phyloP scores from a whole-genome alignment of 2,888 invertebrate genomes.

The Nebria brevicollis region DNA sequence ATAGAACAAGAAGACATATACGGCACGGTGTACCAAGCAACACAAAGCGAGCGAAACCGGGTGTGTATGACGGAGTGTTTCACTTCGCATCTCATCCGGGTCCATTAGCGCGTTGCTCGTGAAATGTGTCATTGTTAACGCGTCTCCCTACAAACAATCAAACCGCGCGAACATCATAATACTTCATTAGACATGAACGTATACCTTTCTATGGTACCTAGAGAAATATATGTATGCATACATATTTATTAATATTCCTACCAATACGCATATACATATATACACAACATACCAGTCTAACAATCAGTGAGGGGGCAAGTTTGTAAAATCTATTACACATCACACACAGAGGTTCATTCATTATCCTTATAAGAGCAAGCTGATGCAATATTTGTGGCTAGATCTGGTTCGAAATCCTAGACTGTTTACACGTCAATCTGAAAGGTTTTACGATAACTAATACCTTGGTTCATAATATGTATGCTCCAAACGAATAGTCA shows the following conservation, averaged over 20 bases:
- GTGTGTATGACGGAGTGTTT: slow-evolving; percentile 1
- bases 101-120: background rate
- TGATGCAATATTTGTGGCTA: too few species aligned
- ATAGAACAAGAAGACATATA: background rate
- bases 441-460: background rate
- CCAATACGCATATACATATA: too few species aligned
- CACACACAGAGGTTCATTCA: too few species aligned
- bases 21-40: background rate
- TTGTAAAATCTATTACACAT: too few species aligned
- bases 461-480: background rate
- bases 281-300: too few species aligned
- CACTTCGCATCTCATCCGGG: background rate
- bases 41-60: background rate
- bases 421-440: background rate
- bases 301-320: too few species aligned
- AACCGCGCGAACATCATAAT: background rate
- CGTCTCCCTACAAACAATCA: background rate
- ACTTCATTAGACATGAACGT: background rate
- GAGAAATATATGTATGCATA: too few species aligned
- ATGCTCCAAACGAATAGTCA: slow-evolving; percentile 21
- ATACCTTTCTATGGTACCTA: background rate
- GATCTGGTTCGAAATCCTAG: too few species aligned
- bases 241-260: too few species aligned
- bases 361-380: too few species aligned
- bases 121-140: background rate